A percentile compares a stretch with the other conserved stretches of the same genome.
phyloP scores from a whole-genome alignment of 2,797 vertebrate species.

The Eulemur rubriventer region DNA sequence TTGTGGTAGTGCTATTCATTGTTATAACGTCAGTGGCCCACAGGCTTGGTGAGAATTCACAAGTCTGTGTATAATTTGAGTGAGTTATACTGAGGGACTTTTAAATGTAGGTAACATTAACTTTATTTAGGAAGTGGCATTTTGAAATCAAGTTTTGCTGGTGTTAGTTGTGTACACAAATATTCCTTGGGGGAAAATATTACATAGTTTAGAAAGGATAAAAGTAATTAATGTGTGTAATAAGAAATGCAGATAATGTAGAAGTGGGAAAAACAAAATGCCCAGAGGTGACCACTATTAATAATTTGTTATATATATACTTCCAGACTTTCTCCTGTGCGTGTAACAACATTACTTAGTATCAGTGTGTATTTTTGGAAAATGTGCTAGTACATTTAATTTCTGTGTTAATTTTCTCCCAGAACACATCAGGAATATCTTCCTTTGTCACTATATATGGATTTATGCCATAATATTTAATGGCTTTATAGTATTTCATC shows the following conservation, averaged over 20 bases:
- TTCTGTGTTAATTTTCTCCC: background rate
- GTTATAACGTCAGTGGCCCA: background rate
- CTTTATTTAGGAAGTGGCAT: background rate
- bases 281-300: background rate
- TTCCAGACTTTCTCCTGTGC: background rate
- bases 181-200: background rate
- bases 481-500: background rate
- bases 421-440: background rate
- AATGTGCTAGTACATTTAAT: background rate
- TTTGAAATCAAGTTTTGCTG: conserved; percentile 38
- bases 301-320: background rate
- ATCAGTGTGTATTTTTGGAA: background rate
- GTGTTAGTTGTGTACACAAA: background rate
- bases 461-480: background rate
- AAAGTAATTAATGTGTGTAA: background rate
- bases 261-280: background rate
- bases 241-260: background rate
- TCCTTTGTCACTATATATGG: background rate
- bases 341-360: background rate
- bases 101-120: background rate
- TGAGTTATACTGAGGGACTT: background rate
- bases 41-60: background rate
- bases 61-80: background rate
- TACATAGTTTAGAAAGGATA: conserved; percentile 1
- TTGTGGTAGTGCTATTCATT: background rate